Evolutionary conservation across 2,113 vertebrate species (phyloP).

Genomic region (Gracilinanus agilis): DNA sequence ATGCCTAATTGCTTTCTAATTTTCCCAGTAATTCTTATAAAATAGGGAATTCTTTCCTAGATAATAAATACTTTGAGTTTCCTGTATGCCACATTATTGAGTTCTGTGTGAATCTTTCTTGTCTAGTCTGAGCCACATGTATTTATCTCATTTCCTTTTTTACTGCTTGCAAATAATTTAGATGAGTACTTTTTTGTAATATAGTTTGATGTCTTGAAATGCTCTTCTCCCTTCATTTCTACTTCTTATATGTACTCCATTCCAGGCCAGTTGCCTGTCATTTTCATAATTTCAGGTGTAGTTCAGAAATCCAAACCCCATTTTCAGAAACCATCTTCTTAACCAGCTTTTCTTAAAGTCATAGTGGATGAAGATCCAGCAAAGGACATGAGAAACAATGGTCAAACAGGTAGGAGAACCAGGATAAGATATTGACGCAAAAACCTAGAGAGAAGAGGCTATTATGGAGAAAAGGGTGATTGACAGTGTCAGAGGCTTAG

Average conservation of each 20-base stretch:
- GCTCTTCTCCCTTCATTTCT: background rate
- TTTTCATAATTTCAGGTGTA: background rate
- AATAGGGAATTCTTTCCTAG: background rate
- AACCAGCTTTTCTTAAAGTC: background rate
- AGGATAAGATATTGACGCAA: background rate
- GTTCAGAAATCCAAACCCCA: background rate
- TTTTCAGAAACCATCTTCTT: background rate
- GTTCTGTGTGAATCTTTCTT: background rate
- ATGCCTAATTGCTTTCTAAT: background rate
- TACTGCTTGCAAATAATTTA: background rate
- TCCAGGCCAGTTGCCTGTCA: too few species aligned
- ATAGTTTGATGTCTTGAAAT: background rate
- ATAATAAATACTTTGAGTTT: background rate
- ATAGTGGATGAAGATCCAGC: background rate
- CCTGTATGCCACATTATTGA: background rate
- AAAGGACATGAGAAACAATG: background rate
- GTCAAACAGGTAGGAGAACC: background rate
- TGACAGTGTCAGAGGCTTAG: background rate
- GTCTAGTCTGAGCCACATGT: background rate
- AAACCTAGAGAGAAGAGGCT: background rate
- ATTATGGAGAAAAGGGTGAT: background rate
- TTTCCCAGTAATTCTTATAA: background rate
- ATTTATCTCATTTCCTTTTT: background rate
- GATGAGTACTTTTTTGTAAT: background rate
- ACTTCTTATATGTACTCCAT: background rate